Evolutionary conservation across 2,113 vertebrate species (phyloP), one percentile per base, ranked within the genome.

Genomic region (Ctenodactylus gundi): DNA sequence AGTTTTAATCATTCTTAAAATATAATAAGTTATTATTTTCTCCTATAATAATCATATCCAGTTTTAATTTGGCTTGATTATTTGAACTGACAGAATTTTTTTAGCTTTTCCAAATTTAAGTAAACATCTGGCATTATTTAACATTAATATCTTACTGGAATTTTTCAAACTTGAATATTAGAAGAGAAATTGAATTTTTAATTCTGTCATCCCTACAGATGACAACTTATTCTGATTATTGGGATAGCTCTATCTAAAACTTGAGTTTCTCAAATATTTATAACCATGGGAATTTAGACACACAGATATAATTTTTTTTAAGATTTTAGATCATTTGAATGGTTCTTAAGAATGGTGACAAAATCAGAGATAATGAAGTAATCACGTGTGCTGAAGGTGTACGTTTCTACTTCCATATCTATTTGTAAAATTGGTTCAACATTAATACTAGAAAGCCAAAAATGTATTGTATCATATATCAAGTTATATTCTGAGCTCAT

Each of bases 141-240:
- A 58, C 21, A 78, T 36, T 65, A 58, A 34, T 78, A 85, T 84
- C 29, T n/a, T 84, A 80, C 31, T 34, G 29, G 2, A 7, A 7
- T 87, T 78, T 87, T 77, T 65, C 11, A 91, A 76, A 53, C 34
- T 82, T 95, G 25, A 95, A 6, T 81, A 93, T 84, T 64, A 84
- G 3, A 6, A 17, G 29, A 55, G 15, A 80, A 70, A 57, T 23
- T 84, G 20, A 67, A 75, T 80, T 78, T n/a, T 93, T 53, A 92
- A 83, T 76, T 58, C 41, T 80, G 36, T 67, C 3, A 88, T 2
- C 23, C 9, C 49, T 92, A 67, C 12, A 36, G 39, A 72, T 75
- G 39, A 44, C 14, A 46, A 62, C 9, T 80, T 51, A 44, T 55
- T 76, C 29, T 70, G 12, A 39, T 53, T n/a, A 62, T n/a, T 21